phyloP scores from a whole-genome alignment of 1,140 invertebrate species.

The Ctenoplectra terminalis region DNA sequence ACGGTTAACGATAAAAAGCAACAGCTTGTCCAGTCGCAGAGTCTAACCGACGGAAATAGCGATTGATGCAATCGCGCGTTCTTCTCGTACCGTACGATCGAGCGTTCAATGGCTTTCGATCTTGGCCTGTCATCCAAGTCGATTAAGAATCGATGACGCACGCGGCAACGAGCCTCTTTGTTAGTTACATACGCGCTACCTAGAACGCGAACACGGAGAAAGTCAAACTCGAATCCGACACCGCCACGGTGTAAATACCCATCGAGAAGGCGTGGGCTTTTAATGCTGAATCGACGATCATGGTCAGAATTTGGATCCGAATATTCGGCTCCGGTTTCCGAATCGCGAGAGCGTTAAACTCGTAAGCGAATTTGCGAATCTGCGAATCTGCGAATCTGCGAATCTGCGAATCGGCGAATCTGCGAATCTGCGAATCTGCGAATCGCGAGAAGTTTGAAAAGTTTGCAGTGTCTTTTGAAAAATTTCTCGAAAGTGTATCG shows the following conservation, averaged over 20 bases:
- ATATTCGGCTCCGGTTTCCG: not conserved
- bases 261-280: constrained; percentile 8
- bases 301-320: constrained; percentile 18
- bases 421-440: too few relatives aligned
- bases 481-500: constrained; percentile 61
- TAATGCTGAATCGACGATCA: constrained; percentile 8
- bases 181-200: constrained; percentile 14
- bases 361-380: too few relatives aligned
- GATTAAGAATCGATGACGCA: constrained; percentile 4
- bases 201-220: constrained; percentile 70
- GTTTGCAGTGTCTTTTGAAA: not conserved
- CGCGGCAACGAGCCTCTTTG: not conserved
- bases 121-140: not conserved
- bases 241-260: constrained; percentile 37
- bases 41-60: not conserved
- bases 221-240: constrained; percentile 72
- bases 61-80: not conserved
- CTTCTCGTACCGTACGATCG: not conserved
- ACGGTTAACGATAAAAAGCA: not conserved
- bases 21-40: not conserved
- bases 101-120: not conserved
- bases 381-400: too few relatives aligned
- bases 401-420: too few relatives aligned
- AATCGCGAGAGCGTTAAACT: not conserved
- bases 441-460: too few relatives aligned